Base-by-base conservation (phyloP, 1,140 invertebrate genomes). In the Trachymyrmex septentrionalis region DNA sequence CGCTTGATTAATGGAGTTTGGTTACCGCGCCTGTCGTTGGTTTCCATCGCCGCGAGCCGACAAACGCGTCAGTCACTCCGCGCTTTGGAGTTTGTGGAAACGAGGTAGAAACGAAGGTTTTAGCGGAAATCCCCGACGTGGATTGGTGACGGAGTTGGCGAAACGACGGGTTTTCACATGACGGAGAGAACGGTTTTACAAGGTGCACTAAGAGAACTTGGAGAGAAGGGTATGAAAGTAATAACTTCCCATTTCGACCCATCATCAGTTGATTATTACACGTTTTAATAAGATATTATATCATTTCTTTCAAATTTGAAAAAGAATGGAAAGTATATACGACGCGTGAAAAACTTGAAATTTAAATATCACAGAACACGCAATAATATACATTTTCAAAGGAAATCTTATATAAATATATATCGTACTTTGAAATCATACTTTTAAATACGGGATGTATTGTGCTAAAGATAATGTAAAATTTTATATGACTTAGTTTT, bases 1-100 rank as follows among this genome's bases (percentile, higher is more conserved):
- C 75, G 55, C 61, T 86, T 90, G 89, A 90, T 90, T 90, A 90
- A 90, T 90, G 89, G 86, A 90, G 88, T 90, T 90, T 82, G 86
- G 88, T 90, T 90, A 85, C 85, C 73, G 61, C 57, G 85, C 85
- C 73, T 84, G 80, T 84, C 80, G 80, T 75, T 73, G 78, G 85
- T 90, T 89, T 90, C 80, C 88, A 89, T 84, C 85, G 73, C 78
- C 72, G 24, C 88, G n/a, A 80, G 85, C 77, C 77, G 88, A 87
- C 88, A 87, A 77, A 86, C 85, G 64, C 73, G 88, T 87, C 88
- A 85, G 63, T 90, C 88, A 87, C 63, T 73, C 19, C 67, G 30
- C 50, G 63, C 85, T 12, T 12, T 34, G 44, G 63, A 89, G 88
- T 90, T 90, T 87, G 77, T 69, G 30, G 78, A 75, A 90, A 50